phyloP scores from a whole-genome alignment of 2,113 vertebrate genomes.

The Thryonomys swinderianus region DNA sequence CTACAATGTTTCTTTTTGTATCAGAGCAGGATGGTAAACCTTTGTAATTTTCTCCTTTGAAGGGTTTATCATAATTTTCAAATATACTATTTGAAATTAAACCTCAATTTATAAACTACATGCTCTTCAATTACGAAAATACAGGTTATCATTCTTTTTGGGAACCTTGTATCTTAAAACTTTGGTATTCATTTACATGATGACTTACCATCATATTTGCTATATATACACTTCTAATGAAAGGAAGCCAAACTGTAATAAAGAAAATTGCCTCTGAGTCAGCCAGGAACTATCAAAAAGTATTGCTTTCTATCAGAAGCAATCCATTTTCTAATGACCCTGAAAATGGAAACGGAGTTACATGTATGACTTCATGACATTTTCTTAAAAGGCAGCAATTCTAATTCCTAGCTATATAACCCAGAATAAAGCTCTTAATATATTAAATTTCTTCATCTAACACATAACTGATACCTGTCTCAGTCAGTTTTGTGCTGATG shows the following conservation, averaged over 20 bases:
- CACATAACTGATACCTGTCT: neutral
- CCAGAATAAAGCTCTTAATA: neutral
- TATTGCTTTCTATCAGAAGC: neutral
- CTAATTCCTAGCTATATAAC: neutral
- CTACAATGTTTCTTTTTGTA: neutral
- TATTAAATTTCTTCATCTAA: neutral
- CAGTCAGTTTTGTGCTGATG: neutral
- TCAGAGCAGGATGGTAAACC: neutral
- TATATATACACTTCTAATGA: conserved; percentile 2
- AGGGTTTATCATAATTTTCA: neutral
- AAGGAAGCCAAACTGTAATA: neutral
- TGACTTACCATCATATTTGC: neutral
- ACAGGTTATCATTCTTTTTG: neutral
- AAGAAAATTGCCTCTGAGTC: neutral
- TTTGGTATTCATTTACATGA: neutral
- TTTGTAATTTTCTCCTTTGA: neutral
- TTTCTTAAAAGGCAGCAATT: neutral
- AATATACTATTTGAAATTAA: conserved; percentile 35
- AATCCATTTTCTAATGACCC: conserved; percentile 11
- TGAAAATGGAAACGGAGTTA: neutral
- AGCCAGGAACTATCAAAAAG: neutral
- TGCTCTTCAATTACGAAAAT: neutral
- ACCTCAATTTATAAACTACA: neutral
- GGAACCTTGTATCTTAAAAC: neutral
- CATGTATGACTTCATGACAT: neutral